A percentile compares a stretch with the other conserved stretches of the same genome.
Conservation (phyloP, 2,797 vertebrate species). For the Muraenolepis orangiensis region DNA sequence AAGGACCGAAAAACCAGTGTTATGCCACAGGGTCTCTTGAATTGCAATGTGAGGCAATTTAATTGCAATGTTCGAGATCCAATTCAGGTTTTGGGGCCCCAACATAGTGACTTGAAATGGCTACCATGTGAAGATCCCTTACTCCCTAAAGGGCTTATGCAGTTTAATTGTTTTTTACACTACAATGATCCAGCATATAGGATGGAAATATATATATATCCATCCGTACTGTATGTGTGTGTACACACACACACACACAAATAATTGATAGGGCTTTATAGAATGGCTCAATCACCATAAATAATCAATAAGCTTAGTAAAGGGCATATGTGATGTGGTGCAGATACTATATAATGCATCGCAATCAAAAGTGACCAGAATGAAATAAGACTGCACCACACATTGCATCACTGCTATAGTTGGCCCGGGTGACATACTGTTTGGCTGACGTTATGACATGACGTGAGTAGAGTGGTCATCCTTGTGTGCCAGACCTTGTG, state of each 20-base stretch:
- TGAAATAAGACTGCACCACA: neutral
- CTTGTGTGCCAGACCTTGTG: too few relatives aligned
- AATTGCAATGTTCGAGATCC: too few relatives aligned
- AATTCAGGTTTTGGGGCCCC: neutral
- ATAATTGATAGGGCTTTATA: neutral
- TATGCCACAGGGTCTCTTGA: neutral
- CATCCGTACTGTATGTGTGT: too few relatives aligned
- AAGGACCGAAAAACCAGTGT: neutral
- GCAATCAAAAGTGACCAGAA: neutral
- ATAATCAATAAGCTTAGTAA: neutral
- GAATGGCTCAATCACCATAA: neutral
- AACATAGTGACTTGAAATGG: neutral
- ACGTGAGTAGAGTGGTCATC: too few relatives aligned
- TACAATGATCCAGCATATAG: neutral
- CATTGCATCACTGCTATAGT: neutral
- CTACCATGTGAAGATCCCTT: neutral
- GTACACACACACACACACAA: too few relatives aligned
- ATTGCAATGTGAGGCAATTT: neutral
- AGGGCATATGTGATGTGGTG: neutral
- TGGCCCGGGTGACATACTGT: too few relatives aligned
- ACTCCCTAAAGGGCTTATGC: neutral
- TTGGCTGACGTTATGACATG: too few relatives aligned
- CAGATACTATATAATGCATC: neutral
- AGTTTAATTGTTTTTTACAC: neutral
- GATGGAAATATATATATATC: too few relatives aligned